Evolutionary conservation across 1,140 invertebrate genomes (phyloP).

Genomic region (Drosophila eugracilis): DNA sequence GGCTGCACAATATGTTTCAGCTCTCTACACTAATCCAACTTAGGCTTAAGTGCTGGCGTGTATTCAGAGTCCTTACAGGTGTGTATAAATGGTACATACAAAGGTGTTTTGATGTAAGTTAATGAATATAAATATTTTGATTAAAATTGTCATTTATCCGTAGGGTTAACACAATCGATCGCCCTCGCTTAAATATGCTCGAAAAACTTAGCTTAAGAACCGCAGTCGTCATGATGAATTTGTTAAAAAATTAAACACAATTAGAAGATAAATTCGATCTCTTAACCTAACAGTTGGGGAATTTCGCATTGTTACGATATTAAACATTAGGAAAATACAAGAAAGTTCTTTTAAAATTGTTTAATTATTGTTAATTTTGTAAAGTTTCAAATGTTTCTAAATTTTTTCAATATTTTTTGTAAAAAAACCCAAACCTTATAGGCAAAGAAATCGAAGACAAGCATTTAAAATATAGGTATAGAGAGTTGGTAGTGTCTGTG

Average conservation of each 20-base stretch:
- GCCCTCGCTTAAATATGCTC: conserved; percentile 43
- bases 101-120: conserved; percentile 50
- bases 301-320: background rate
- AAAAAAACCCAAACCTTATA: background rate
- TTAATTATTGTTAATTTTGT: background rate
- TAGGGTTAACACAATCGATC: conserved; percentile 38
- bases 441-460: conserved; percentile 1
- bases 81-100: conserved; percentile 59
- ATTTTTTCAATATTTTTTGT: background rate
- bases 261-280: conserved; percentile 33
- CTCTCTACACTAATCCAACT: conserved; percentile 55
- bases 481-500: conserved; percentile 44
- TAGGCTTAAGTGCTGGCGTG: conserved; percentile 46
- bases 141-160: conserved; percentile 58
- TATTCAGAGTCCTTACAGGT: conserved; percentile 49
- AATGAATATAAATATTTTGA: conserved; percentile 70
- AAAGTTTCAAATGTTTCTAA: background rate
- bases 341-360: too few relatives aligned
- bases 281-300: background rate
- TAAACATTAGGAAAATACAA: too few relatives aligned
- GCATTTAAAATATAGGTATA: conserved; percentile 9
- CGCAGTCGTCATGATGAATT: conserved; percentile 61
- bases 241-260: conserved; percentile 26
- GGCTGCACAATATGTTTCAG: conserved; percentile 61
- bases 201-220: conserved; percentile 71